Conservation (phyloP, 2,113 vertebrate genomes). For the Synchiropus splendidus region DNA sequence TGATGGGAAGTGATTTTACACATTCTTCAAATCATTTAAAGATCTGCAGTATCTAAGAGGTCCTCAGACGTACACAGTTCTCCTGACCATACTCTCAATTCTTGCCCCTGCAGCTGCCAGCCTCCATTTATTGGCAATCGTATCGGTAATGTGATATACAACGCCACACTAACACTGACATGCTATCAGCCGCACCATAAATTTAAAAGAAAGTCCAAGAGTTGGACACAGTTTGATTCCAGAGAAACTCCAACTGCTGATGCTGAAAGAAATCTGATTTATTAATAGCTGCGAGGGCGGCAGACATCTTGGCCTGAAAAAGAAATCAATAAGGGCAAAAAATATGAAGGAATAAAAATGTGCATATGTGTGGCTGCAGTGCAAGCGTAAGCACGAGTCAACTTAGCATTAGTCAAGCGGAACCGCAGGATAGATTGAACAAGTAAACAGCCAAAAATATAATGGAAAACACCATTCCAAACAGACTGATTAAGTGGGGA, state of each 20-base stretch:
- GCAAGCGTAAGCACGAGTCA: constrained; percentile 12
- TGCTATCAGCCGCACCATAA: constrained; percentile 40
- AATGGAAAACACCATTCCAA: constrained; percentile 38
- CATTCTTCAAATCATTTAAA: too few relatives aligned
- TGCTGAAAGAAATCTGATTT: constrained; percentile 29
- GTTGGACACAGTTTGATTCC: constrained; percentile 35
- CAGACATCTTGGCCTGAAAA: constrained; percentile 19
- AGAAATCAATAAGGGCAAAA: constrained; percentile 32
- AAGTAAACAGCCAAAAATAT: constrained; percentile 40
- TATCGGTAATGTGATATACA: constrained; percentile 47
- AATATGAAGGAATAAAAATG: constrained; percentile 21
- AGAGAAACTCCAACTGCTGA: constrained; percentile 23
- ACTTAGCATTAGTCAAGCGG: constrained; percentile 25
- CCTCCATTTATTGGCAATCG: constrained; percentile 46
- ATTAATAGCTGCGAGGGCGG: constrained; percentile 29
- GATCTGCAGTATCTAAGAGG: too few relatives aligned
- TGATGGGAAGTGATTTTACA: too few relatives aligned
- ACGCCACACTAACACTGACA: constrained; percentile 36
- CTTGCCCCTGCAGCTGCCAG: constrained; percentile 5
- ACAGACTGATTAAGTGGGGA: constrained; percentile 33
- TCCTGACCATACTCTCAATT: constrained; percentile 8
- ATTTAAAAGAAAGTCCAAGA: constrained; percentile 44
- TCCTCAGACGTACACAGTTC: too few relatives aligned
- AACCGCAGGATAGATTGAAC: constrained; percentile 28
- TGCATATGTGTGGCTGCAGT: constrained; percentile 33